Evolutionary conservation across 2,113 vertebrate species (phyloP).

Genomic region (Chaenocephalus aceratus): DNA sequence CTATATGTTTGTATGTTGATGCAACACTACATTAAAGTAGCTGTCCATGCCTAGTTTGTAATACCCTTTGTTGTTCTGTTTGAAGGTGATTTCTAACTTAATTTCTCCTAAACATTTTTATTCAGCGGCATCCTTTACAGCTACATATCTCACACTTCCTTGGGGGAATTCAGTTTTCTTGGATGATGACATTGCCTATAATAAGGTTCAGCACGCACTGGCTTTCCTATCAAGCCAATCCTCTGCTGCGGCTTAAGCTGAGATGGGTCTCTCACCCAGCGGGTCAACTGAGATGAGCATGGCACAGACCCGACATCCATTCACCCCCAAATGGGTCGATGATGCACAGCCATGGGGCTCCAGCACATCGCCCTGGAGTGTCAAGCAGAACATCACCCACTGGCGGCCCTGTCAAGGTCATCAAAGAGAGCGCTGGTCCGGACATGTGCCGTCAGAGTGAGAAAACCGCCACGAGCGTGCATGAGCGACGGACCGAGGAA

Average conservation of each 20-base stretch:
- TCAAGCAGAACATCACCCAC: slow-evolving; percentile 58
- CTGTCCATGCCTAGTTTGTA: not conserved
- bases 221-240: slow-evolving; percentile 67
- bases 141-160: slow-evolving; percentile 44
- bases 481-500: slow-evolving; percentile 34
- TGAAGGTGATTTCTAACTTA: slow-evolving; percentile 11
- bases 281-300: slow-evolving; percentile 62
- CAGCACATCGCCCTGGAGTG: slow-evolving; percentile 48
- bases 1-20: too few species aligned
- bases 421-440: slow-evolving; percentile 50
- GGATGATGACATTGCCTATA: slow-evolving; percentile 70
- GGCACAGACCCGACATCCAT: slow-evolving; percentile 47
- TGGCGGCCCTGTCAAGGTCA: slow-evolving; percentile 74
- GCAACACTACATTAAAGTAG: not conserved
- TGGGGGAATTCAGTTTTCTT: slow-evolving; percentile 59
- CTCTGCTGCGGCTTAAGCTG: slow-evolving; percentile 54
- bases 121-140: slow-evolving; percentile 51
- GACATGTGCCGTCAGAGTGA: slow-evolving; percentile 49
- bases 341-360: slow-evolving; percentile 65
- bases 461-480: slow-evolving; percentile 16
- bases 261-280: slow-evolving; percentile 61
- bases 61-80: not conserved
- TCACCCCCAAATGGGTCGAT: slow-evolving; percentile 70
- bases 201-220: slow-evolving; percentile 69
- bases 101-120: slow-evolving; percentile 32